Base-by-base conservation (phyloP, 2,888 invertebrate genomes). In the Sarcophaga variegata region DNA sequence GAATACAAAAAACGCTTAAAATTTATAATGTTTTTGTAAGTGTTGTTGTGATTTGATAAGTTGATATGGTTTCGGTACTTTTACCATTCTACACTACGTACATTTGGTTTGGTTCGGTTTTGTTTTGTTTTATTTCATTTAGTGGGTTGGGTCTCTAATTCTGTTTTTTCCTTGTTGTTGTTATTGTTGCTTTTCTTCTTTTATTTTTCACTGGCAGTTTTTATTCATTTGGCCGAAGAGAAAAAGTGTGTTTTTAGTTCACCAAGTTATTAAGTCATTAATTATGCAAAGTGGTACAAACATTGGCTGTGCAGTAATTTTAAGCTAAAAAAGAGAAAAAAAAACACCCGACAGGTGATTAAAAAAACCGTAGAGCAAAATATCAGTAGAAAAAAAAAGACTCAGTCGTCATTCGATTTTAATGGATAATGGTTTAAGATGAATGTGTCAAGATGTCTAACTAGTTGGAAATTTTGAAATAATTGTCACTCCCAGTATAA, bases 191-290 rank as follows among this genome's bases (percentile, higher is more conserved):
- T 67, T 76, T 78, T 85, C 10, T 37, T 69, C 74, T 69, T 54
- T 74, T 62, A 37, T 63, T 69, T 64, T 11, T 47, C 2, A n/a
- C 20, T 49, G 2, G n/a, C 11, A 5, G 49, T 62, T 83, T 79
- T 75, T 69, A 25, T 79, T 47, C 63, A 76, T 75, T 84, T 84
- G 75, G 75, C 80, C 74, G 66, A 60, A 84, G 81, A 84, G 81
- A 81, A 87, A 87, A 87, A 81, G 86, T 87, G 83, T 87, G 86
- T 87, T 87, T 87, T 87, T 87, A 87, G 86, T 84, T 87, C 84
- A 87, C 83, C 81, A 87, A 87, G 86, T 87, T 87, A 87, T 87
- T 87, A 87, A 87, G 86, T 87, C 86, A 87, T 87, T 87, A 87
- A 87, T 87, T 81, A 87, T 87, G 86, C 81, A 84, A 87, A 87